Evolutionary conservation across 2,888 invertebrate species (phyloP), one percentile per base, ranked within the genome.

Genomic region (Nomada hirtipes): DNA sequence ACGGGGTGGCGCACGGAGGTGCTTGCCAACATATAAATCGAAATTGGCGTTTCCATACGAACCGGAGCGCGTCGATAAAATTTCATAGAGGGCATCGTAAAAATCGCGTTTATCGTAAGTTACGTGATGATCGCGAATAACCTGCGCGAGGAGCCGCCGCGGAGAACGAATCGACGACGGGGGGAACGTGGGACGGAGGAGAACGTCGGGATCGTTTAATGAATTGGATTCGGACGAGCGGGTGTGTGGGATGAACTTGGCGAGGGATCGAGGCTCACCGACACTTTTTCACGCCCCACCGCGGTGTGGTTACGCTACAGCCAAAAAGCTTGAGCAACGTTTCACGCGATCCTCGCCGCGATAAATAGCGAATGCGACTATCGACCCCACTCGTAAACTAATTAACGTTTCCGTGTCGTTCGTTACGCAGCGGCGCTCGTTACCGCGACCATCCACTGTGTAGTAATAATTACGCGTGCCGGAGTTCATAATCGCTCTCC

Each of bases 201-300:
- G 18, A 20, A 4, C 26, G 57, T 15, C 26, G 57, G 18, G 50
- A 88, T 75, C 84, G 81, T 79, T 89, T 85, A 82, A 87, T 83
- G 86, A 89, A 89, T 90, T 88, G 83, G 80, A 88, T 89, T 88
- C 84, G 67, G 74, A 83, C 79, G 84, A 78, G 7, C 83, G 79
- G 73, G 71, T 84, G 69, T 82, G 61, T 64, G 69, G 78, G 82
- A 72, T 75, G 63, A 74, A 76, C 75, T 86, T 89, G 87, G 88
- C 90, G 87, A 65, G 61, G 72, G 81, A 61, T 74, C 60, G 47
- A 18, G 20, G 23, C 18, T 78, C 69, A 60, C 78, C 75, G 64
- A 42, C 20, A 52, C 52, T 47, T 57, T 63, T 81, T 71, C 60
- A 44, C 47, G 52, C n/a, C 11, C 1, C 15, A 20, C 23, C 11